Evolutionary conservation across 2,797 vertebrate genomes (phyloP).

Genomic region (Gouania willdenowi): DNA sequence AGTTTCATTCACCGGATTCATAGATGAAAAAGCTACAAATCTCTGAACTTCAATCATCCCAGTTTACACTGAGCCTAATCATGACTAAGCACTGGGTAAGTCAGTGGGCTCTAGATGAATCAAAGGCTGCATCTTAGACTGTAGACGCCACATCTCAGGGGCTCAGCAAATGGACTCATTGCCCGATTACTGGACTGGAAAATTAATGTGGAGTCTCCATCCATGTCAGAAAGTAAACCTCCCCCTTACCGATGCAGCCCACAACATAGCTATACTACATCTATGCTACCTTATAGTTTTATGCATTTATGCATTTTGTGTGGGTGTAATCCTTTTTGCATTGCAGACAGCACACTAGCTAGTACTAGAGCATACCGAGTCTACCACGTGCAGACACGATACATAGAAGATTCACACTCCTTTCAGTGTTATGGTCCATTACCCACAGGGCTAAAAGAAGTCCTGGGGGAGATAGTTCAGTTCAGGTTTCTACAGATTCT

Average conservation of each 20-base stretch:
- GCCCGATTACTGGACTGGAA: constrained; percentile 53
- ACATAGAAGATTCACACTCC: constrained; percentile 50
- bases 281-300: no score
- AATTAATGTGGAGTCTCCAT: constrained; percentile 38
- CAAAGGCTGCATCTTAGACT: constrained; percentile 16
- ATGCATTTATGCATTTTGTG: no score
- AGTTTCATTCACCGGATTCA: constrained; percentile 1
- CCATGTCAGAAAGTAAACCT: constrained; percentile 31
- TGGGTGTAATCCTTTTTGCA: constrained; percentile 7
- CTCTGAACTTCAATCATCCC: constrained; percentile 25
- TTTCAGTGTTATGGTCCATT: constrained; percentile 49
- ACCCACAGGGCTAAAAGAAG: constrained; percentile 37
- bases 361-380: constrained; percentile 31
- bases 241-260: constrained; percentile 10
- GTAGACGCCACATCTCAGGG: constrained; percentile 3
- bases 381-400: constrained; percentile 61
- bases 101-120: constrained; percentile 42
- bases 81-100: constrained; percentile 13
- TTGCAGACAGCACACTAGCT: constrained; percentile 12
- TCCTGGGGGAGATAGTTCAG: constrained; percentile 9
- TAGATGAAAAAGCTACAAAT: constrained; percentile 27
- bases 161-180: constrained; percentile 34
- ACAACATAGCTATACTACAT: constrained; percentile 8
- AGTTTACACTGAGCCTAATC: constrained; percentile 25
- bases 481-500: constrained; percentile 25